Evolutionary conservation across 2,888 invertebrate species (phyloP), one percentile per base, ranked within the genome.

Genomic region (Leptinotarsa rubiginosa): DNA sequence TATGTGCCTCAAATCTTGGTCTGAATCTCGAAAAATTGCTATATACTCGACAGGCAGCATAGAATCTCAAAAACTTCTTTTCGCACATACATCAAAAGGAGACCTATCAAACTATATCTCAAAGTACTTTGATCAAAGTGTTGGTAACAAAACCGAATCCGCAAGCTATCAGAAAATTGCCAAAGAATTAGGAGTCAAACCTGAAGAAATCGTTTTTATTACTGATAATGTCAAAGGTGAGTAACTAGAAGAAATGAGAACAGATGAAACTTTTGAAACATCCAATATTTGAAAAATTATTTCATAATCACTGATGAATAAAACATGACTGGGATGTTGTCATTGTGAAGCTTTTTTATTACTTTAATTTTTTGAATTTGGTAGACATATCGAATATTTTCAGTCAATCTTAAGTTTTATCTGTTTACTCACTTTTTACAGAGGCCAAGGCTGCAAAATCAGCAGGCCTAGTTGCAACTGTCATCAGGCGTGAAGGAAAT

Each of bases 11-110:
- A 90, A 94, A 84, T 88, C 90, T 75, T 95, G 97, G 94, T 90
- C 90, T 3, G 89, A 91, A 4, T 88, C 89, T 16, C 78, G 78
- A 59, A 94, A 93, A 41, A 89, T 98, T 67, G 97, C 93, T 85
- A 93, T 97, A 76, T 98, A 96, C 87, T 98, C 98, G 0, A 97
- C 97, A 41, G 98, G 97, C 65, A 97, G 96, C 72, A 92, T 96
- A 1, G 93, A 94, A 82, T 95, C 97, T 16, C 98, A 98, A 87
- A 95, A 96, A 85, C 89, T 97, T 13, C 90, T 98, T 4, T 97
- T 98, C 86, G 90, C 90, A 0, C 90, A 96, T 86, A 93, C 96
- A 3, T 88, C 89, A 20, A 90, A 91, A 64, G 98, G 98, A 0
- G 93, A 98, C 87, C 85, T 98, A 78, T 88, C 93, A 81, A 92